Conservation (phyloP, 2,797 vertebrate species). For the Eupleurogrammus muticus region DNA sequence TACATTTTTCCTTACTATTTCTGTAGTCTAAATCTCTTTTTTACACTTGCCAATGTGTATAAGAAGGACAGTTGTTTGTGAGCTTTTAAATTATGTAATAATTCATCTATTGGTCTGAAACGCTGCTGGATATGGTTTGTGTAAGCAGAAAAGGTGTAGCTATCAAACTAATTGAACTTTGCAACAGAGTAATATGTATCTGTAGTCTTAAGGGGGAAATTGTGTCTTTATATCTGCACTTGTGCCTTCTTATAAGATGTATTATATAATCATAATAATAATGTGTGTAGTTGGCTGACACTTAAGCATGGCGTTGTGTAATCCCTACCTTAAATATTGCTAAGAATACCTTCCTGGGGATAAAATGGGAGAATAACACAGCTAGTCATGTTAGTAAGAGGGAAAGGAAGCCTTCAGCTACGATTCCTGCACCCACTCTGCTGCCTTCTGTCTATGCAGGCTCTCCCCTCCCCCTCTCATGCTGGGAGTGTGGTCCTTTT, state of each 20-base stretch:
- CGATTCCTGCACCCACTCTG: slow-evolving; percentile 60
- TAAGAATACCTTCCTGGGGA: slow-evolving; percentile 14
- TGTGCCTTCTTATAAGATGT: background rate
- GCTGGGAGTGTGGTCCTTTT: slow-evolving; percentile 76
- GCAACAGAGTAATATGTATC: slow-evolving; percentile 18
- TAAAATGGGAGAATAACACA: slow-evolving; percentile 25
- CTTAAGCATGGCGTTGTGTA: slow-evolving; percentile 8
- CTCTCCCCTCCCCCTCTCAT: slow-evolving; percentile 71
- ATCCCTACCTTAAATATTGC: slow-evolving; percentile 20
- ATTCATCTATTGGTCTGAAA: background rate
- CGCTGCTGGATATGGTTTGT: background rate
- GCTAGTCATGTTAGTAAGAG: slow-evolving; percentile 21
- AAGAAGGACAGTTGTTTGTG: background rate
- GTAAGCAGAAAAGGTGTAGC: background rate
- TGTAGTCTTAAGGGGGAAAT: background rate
- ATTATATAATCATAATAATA: slow-evolving; percentile 30
- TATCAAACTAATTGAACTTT: background rate
- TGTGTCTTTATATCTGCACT: background rate
- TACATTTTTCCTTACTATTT: background rate
- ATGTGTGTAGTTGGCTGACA: slow-evolving; percentile 26
- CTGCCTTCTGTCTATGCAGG: slow-evolving; percentile 62
- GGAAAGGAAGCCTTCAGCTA: slow-evolving; percentile 43
- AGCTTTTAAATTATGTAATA: background rate
- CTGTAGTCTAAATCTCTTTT: background rate
- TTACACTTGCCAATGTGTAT: background rate